These are phyloP conservation scores for Cremastinae sp. DNA, from an alignment of 2,888 invertebrate genomes.

Conservation along the genomic window DNA sequence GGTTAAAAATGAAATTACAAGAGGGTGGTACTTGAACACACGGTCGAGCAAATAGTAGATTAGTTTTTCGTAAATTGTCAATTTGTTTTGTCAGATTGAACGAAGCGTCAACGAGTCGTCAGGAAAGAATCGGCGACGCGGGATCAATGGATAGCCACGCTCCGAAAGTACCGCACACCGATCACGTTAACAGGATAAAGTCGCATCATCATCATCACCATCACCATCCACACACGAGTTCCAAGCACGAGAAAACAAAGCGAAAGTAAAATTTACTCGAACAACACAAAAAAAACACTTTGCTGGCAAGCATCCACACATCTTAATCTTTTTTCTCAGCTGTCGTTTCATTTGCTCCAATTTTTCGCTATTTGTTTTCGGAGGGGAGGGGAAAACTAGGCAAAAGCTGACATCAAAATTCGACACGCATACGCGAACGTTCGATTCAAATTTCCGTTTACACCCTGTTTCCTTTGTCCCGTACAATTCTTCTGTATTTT, in stretches of 20 bases:
- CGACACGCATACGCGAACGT: too few relatives aligned
- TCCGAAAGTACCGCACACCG: slow-evolving; percentile 68
- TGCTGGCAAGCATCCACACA: slow-evolving; percentile 46
- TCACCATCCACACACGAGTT: slow-evolving; percentile 73
- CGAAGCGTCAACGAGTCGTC: slow-evolving; percentile 77
- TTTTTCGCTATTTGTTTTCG: background rate
- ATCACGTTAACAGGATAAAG: slow-evolving; percentile 73
- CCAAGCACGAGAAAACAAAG: slow-evolving; percentile 78
- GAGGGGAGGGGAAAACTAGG: background rate
- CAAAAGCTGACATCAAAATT: slow-evolving; percentile 13
- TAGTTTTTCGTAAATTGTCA: slow-evolving; percentile 45
- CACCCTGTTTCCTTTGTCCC: background rate
- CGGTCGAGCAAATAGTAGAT: background rate
- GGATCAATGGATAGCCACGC: slow-evolving; percentile 68
- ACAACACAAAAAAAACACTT: slow-evolving; percentile 33
- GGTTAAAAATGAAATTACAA: slow-evolving; percentile 15
- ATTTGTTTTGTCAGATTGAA: slow-evolving; percentile 73
- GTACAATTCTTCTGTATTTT: background rate
- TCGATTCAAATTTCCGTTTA: too few relatives aligned
- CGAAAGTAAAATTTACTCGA: slow-evolving; percentile 72
- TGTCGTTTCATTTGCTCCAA: slow-evolving; percentile 20
- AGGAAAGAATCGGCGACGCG: slow-evolving; percentile 71
- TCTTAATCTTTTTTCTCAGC: slow-evolving; percentile 22
- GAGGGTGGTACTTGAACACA: background rate
- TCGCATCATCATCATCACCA: slow-evolving; percentile 66